A percentile compares a stretch with the other conserved stretches of the same genome.
These are phyloP conservation scores for Cebidichthys violaceus DNA, from an alignment of 2,113 vertebrate genomes.

Conservation along the genomic window DNA sequence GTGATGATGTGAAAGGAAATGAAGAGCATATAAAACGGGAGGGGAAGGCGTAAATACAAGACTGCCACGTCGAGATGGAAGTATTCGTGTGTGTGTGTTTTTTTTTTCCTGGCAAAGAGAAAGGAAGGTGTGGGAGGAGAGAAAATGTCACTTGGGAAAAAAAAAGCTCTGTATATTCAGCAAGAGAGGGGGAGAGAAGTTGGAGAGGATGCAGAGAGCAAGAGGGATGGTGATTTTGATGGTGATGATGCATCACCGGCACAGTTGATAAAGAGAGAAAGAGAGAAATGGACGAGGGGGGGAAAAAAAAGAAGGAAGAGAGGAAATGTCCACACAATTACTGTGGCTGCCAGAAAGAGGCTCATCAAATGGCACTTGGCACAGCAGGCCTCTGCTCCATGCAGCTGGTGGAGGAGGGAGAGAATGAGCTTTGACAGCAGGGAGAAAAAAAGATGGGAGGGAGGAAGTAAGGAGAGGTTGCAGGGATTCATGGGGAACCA, in stretches of 20 bases:
- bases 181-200: background rate
- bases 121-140: conserved; percentile 29
- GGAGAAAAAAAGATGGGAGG: conserved; percentile 47
- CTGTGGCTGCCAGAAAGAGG: conserved; percentile 70
- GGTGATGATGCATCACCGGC: conserved; percentile 41
- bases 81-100: background rate
- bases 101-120: conserved; percentile 6
- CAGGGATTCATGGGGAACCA: conserved; percentile 31
- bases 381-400: conserved; percentile 63
- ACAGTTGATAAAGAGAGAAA: conserved; percentile 51
- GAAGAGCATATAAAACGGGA: background rate
- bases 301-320: conserved; percentile 20
- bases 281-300: conserved; percentile 32
- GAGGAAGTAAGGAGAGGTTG: conserved; percentile 39
- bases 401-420: conserved; percentile 75
- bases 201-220: conserved; percentile 3
- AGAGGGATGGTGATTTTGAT: conserved; percentile 32
- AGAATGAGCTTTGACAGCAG: conserved; percentile 69
- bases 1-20: background rate
- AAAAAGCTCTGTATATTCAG: background rate
- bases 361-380: conserved; percentile 80
- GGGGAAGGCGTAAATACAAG: background rate
- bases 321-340: conserved; percentile 73
- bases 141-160: conserved; percentile 8
- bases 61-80: conserved; percentile 3